Conservation (phyloP, 2,113 vertebrate species). For the Meles meles region DNA sequence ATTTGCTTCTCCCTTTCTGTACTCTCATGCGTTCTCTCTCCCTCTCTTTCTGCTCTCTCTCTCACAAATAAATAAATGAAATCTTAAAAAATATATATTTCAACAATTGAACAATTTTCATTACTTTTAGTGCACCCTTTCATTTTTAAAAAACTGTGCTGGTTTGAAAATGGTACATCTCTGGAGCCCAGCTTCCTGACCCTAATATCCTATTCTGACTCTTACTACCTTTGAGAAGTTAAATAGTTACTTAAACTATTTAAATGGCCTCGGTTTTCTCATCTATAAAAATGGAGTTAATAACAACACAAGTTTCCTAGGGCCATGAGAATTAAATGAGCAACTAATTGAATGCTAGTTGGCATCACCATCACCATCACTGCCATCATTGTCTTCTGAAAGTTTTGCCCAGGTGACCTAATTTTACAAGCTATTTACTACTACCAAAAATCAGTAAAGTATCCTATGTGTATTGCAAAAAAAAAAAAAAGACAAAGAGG, state of each 20-base stretch:
- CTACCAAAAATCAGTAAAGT: background rate
- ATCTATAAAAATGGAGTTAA: background rate
- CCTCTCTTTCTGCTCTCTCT: no score
- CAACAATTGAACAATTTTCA: background rate
- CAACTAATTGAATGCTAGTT: background rate
- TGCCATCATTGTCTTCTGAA: background rate
- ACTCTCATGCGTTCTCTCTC: no score
- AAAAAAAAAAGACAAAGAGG: background rate
- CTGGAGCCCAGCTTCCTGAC: background rate
- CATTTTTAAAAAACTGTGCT: background rate
- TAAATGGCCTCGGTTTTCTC: background rate
- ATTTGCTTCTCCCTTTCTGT: no score
- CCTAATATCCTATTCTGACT: background rate
- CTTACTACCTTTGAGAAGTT: background rate
- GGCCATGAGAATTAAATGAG: background rate
- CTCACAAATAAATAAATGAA: no score
- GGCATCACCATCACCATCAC: background rate
- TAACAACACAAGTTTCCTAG: background rate
- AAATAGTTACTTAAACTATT: background rate
- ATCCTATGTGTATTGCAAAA: background rate
- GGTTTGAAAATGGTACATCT: background rate
- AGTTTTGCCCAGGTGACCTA: background rate
- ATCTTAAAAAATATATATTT: background rate
- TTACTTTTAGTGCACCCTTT: background rate
- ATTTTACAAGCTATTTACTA: background rate